Evolutionary conservation across 2,888 invertebrate species (phyloP).

Genomic region (Drosophila pegasa): DNA sequence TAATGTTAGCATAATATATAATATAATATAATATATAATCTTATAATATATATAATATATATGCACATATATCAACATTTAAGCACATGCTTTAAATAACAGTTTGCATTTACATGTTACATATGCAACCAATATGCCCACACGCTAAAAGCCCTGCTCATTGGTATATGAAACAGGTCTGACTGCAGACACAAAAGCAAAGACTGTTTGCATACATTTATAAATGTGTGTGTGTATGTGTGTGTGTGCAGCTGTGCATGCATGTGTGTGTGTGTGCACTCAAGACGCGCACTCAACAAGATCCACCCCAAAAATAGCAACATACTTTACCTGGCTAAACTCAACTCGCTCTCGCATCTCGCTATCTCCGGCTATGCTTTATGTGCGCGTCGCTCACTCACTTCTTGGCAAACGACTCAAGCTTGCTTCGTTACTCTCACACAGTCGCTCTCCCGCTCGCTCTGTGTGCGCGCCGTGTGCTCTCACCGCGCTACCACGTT

Average conservation of each 20-base stretch:
- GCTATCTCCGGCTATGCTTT: not conserved
- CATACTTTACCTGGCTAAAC: conserved; percentile 39
- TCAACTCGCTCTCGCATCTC: conserved; percentile 4
- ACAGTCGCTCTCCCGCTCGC: not conserved
- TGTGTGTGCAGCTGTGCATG: conserved; percentile 19
- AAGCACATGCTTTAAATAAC: not conserved
- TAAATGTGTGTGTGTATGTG: conserved; percentile 12
- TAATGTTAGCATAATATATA: not conserved
- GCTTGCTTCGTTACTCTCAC: conserved; percentile 17
- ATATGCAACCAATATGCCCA: not conserved
- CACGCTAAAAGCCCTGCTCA: not conserved
- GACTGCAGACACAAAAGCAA: conserved; percentile 51
- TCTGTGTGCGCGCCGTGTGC: not conserved
- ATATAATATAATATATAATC: not conserved
- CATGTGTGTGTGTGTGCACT: conserved; percentile 34
- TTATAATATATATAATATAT: not conserved
- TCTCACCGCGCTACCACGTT: too few relatives aligned
- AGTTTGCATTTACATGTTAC: not conserved
- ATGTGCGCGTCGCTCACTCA: conserved; percentile 9
- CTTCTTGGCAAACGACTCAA: conserved; percentile 37
- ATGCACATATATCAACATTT: not conserved
- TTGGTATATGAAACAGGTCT: conserved; percentile 45
- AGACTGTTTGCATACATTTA: conserved; percentile 9
- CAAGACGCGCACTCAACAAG: conserved; percentile 53
- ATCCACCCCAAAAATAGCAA: conserved; percentile 56